phyloP scores from a whole-genome alignment of 2,113 vertebrate genomes.

The Amblyopsis rosae region DNA sequence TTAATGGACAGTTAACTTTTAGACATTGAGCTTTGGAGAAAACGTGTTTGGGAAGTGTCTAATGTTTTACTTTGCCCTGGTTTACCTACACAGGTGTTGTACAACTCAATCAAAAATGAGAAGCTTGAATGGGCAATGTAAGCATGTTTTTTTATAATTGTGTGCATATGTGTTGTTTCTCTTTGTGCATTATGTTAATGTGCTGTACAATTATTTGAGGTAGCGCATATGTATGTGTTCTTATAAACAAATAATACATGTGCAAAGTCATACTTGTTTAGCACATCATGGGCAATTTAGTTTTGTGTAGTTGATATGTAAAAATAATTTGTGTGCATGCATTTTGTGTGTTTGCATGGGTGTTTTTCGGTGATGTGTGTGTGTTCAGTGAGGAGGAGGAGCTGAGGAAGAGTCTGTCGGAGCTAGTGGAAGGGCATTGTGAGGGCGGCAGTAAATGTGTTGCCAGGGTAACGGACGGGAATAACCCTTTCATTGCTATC shows the following conservation, averaged over 20 bases:
- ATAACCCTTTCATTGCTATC: constrained; percentile 95
- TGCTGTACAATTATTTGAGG: neutral
- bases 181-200: neutral
- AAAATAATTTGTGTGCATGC: neutral
- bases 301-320: too few relatives aligned
- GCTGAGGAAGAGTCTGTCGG: constrained; percentile 93
- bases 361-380: constrained; percentile 47
- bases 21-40: too few relatives aligned
- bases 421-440: constrained; percentile 95
- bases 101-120: constrained; percentile 98
- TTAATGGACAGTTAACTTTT: neutral
- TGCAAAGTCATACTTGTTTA: too few relatives aligned
- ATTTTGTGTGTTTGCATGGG: constrained; percentile 19
- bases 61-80: neutral
- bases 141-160: constrained; percentile 69
- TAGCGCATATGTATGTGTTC: too few relatives aligned
- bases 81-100: constrained; percentile 82
- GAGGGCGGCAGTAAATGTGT: constrained; percentile 89
- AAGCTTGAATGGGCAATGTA: constrained; percentile 98
- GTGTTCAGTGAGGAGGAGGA: constrained; percentile 90
- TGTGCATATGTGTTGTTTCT: neutral
- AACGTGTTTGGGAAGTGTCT: neutral
- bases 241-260: too few relatives aligned
- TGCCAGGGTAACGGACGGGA: constrained; percentile 90
- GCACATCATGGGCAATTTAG: too few relatives aligned